Conservation (phyloP, 2,797 vertebrate species). For the Neosilurus hyrtlii region DNA sequence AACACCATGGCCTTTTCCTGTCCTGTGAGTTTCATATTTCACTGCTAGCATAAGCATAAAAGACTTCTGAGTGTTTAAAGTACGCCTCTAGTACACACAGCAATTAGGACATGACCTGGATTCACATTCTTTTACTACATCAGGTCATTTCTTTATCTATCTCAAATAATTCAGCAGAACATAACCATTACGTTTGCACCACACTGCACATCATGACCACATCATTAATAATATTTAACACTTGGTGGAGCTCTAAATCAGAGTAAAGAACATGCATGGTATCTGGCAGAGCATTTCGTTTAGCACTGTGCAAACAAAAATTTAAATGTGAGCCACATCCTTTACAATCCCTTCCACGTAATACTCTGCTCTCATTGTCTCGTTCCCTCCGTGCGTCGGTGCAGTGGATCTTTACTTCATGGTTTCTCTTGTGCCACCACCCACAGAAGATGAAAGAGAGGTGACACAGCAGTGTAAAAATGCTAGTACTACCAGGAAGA, state of each 20-base stretch:
- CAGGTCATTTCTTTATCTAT: neutral
- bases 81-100: neutral
- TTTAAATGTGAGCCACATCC: conserved; percentile 18
- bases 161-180: neutral
- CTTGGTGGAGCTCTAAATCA: conserved; percentile 42
- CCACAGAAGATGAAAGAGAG: neutral
- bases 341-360: conserved; percentile 2
- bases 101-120: neutral
- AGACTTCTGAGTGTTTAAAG: neutral
- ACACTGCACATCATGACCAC: neutral
- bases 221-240: conserved; percentile 1
- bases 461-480: neutral
- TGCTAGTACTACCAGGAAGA: neutral
- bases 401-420: neutral
- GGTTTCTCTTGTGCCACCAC: neutral
- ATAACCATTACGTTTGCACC: neutral
- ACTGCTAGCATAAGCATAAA: neutral
- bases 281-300: neutral
- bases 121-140: neutral
- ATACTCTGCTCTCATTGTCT: neutral
- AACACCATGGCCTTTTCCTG: neutral
- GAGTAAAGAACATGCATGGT: neutral
- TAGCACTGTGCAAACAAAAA: neutral
- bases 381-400: neutral
- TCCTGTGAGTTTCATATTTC: neutral